Base-by-base conservation (phyloP, 2,888 invertebrate genomes). In the Perizoma flavofasciatum region DNA sequence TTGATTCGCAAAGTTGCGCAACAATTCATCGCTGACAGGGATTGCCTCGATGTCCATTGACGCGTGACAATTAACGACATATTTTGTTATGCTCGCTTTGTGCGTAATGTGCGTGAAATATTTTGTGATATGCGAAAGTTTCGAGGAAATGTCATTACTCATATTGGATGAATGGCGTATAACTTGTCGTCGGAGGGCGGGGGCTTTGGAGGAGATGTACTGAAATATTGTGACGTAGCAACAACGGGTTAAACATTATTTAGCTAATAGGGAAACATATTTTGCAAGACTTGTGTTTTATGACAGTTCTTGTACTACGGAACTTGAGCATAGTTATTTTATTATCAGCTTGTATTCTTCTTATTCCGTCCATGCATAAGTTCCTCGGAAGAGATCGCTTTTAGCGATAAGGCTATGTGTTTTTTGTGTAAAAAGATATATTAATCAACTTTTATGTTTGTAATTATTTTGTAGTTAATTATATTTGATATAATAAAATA, bases 1-100 rank as follows among this genome's bases (percentile, higher is more conserved):
- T 70, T 71, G 67, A 75, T 77, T 72, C 60, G 60, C 69, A 33
- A 70, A 73, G 71, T 75, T 75, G 69, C 66, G 72, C 77, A 72
- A 75, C 71, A 65, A 71, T 68, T 72, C 69, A 73, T 70, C 66
- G 65, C 61, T 59, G 66, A 68, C 59, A 69, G 59, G 65, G 62
- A 69, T 70, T 68, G 65, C 66, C 72, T 72, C 69, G 67, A 63
- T 63, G 63, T 66, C 68, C 69, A 63, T 63, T 64, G 70, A 65
- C 53, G 66, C 67, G 62, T 62, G 61, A 59, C 62, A 68, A 69
- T 71, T 65, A 64, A 65, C 62, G 66, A 63, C 68, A 63, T 63
- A 66, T 70, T 63, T 66, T 66, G 61, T 58, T 49, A 63, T 61
- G 63, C 63, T 65, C 61, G 61, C 65, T 45, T 67, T 58, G 65